Evolutionary conservation across 2,888 invertebrate genomes (phyloP).

Genomic region (Epistrophe eligans): DNA sequence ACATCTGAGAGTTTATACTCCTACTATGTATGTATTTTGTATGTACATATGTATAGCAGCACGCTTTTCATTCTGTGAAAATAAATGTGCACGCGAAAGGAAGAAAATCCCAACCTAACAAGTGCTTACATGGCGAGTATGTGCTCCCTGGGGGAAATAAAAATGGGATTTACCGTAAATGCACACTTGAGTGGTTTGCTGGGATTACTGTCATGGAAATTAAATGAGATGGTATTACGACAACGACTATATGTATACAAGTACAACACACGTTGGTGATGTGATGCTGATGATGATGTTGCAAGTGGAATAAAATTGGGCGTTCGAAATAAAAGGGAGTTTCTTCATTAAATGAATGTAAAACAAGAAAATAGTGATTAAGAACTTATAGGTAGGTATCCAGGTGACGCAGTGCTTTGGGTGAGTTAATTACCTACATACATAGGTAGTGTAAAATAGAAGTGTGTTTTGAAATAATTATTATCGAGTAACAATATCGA

Average conservation of each 20-base stretch:
- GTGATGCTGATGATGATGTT: constrained; percentile 50
- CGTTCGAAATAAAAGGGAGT: constrained; percentile 1
- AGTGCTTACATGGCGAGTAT: constrained; percentile 50
- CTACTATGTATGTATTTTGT: too few relatives aligned
- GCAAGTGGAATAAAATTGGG: constrained; percentile 20
- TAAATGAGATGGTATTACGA: constrained; percentile 57
- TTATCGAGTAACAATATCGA: constrained; percentile 17
- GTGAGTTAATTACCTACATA: background rate
- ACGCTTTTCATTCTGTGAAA: constrained; percentile 15
- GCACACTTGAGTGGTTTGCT: constrained; percentile 50
- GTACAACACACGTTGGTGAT: background rate
- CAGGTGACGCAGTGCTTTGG: background rate
- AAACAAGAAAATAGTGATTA: constrained; percentile 15
- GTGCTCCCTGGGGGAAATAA: constrained; percentile 43
- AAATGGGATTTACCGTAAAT: constrained; percentile 49
- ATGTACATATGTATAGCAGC: background rate
- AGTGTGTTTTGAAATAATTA: constrained; percentile 18
- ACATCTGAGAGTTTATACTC: background rate
- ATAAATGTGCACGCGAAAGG: constrained; percentile 30
- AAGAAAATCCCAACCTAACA: constrained; percentile 45
- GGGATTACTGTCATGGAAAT: constrained; percentile 59
- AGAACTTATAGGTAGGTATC: constrained; percentile 16
- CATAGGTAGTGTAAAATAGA: background rate
- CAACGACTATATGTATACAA: constrained; percentile 11
- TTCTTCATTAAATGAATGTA: constrained; percentile 31